Evolutionary conservation across 2,888 invertebrate genomes (phyloP).

Genomic region (Schizaphis graminum): DNA sequence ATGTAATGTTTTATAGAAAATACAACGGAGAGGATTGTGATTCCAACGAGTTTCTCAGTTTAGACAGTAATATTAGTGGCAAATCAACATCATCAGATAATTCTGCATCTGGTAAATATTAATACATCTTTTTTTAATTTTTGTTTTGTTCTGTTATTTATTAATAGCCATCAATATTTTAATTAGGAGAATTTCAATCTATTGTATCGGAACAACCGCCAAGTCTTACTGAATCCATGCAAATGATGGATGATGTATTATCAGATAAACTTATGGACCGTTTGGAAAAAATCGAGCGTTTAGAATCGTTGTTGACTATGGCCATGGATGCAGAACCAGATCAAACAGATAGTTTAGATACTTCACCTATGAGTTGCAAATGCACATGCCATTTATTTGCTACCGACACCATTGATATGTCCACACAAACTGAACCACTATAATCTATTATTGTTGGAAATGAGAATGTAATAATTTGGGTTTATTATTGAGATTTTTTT

Average conservation of each 20-base stretch:
- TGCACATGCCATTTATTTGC: conserved; percentile 58
- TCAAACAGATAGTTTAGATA: conserved; percentile 41
- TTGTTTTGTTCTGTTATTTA: neutral
- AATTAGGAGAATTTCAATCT: conserved; percentile 57
- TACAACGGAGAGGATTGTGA: conserved; percentile 79
- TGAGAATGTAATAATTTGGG: neutral
- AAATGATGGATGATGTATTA: conserved; percentile 87
- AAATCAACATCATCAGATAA: conserved; percentile 76
- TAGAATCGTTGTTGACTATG: conserved; percentile 87
- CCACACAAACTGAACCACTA: conserved; percentile 58
- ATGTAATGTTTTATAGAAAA: conserved; percentile 25
- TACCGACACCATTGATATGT: conserved; percentile 54
- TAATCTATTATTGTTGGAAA: conserved; percentile 14
- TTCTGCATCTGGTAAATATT: conserved; percentile 66
- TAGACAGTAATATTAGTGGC: conserved; percentile 78
- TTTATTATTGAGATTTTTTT: conserved; percentile 1
- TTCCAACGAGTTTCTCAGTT: conserved; percentile 83
- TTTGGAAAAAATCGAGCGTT: conserved; percentile 86
- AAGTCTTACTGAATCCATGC: conserved; percentile 90
- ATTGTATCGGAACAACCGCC: conserved; percentile 80
- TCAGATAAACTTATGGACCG: conserved; percentile 87
- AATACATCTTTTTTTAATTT: neutral
- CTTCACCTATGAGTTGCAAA: conserved; percentile 48
- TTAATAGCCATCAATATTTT: conserved; percentile 11
- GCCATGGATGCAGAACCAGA: conserved; percentile 74